phyloP scores from a whole-genome alignment of 2,797 vertebrate species.

The Periophthalmus magnuspinnatus region DNA sequence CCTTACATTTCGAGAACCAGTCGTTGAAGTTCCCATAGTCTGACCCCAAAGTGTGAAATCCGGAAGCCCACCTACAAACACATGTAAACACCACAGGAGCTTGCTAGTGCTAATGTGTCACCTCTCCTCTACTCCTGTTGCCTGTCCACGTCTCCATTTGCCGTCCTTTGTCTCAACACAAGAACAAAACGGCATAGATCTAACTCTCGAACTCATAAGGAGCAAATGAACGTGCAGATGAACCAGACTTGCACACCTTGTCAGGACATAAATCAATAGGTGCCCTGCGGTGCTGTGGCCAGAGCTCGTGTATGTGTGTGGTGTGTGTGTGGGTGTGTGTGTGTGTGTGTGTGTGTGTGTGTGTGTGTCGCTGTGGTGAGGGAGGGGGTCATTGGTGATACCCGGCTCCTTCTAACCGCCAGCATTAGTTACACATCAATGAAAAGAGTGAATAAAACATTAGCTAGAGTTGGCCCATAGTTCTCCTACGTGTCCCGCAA shows the following conservation, averaged over 20 bases:
- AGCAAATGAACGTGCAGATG: slow-evolving; percentile 20
- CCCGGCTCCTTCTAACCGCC: slow-evolving; percentile 55
- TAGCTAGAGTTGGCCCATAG: slow-evolving; percentile 58
- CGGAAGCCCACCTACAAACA: background rate
- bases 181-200: slow-evolving; percentile 14
- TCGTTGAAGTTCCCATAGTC: background rate
- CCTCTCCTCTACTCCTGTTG: slow-evolving; percentile 20
- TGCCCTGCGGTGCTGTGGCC: slow-evolving; percentile 60
- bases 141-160: slow-evolving; percentile 33
- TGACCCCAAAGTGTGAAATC: slow-evolving; percentile 10
- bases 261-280: slow-evolving; percentile 67
- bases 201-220: slow-evolving; percentile 32
- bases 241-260: slow-evolving; percentile 29
- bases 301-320: slow-evolving; percentile 37
- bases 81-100: slow-evolving; percentile 7
- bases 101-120: slow-evolving; percentile 25
- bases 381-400: slow-evolving; percentile 63
- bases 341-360: slow-evolving; percentile 38
- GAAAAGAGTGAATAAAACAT: slow-evolving; percentile 79
- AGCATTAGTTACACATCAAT: slow-evolving; percentile 80
- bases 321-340: slow-evolving; percentile 32
- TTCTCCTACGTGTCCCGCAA: slow-evolving; percentile 45
- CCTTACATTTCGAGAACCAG: background rate
- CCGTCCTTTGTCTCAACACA: slow-evolving; percentile 18
- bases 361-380: slow-evolving; percentile 26